Base-by-base conservation (phyloP, 2,888 invertebrate genomes). In the Melieria omissa region DNA sequence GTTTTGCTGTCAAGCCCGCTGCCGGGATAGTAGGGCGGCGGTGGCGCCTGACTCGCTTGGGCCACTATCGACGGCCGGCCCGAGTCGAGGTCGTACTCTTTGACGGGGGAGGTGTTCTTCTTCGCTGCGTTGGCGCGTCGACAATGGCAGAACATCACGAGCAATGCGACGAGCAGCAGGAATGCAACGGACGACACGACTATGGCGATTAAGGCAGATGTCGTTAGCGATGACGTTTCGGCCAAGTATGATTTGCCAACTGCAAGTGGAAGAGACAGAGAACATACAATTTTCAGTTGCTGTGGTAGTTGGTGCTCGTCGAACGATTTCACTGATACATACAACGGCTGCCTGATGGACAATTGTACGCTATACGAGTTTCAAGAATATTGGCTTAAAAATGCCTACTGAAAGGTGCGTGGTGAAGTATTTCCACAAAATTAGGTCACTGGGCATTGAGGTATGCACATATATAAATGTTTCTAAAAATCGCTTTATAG, bases 211-310 rank as follows among this genome's bases (percentile, higher is more conserved):
- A 83, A 62, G 7, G 81, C 79, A 69, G 84, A 83, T 71, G 84
- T 84, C 75, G 83, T 81, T 68, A 84, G 74, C 60, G 77, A 70
- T 47, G 84, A 81, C 71, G 74, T 78, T 73, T 81, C 80, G 42
- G 79, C 76, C 75, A 84, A 80, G 70, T 83, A 84, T 70, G 84
- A 80, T 77, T 84, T 85, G 58, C 84, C 84, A 80, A 85, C 84
- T 84, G 77, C 5, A 78, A 29, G 29, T 29, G 29, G 29, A 29
- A 1, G 29, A 29, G 29, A 29, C 29, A 29, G 29, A 29, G 29
- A 29, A 29, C 29, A 29, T 29, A 29, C 29, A 29, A 29, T 29
- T 29, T 29, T 29, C 29, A 29, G 29, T 29, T 29, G 29, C 29
- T 29, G 29, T 29, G 29, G 29, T 29, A 29, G 29, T 3, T 29